A percentile compares a stretch with the other conserved stretches of the same genome.
phyloP scores from a whole-genome alignment of 2,888 invertebrate genomes.

The Magallana nippona region DNA sequence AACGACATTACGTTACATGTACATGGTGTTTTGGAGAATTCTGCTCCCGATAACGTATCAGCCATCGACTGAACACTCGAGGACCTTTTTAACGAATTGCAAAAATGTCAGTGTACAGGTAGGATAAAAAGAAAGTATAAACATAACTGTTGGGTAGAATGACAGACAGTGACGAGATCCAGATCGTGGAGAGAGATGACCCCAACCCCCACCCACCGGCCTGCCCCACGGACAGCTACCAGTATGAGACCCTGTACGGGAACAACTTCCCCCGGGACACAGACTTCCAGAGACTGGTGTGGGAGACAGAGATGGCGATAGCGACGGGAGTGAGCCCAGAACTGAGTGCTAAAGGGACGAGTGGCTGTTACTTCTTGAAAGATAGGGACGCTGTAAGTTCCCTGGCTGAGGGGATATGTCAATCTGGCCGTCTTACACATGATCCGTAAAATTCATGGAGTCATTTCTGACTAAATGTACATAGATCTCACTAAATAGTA shows the following conservation, averaged over 20 bases:
- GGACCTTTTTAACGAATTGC: too few relatives aligned
- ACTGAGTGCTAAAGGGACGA: slow-evolving; percentile 97
- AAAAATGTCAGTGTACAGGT: too few relatives aligned
- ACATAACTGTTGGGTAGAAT: slow-evolving; percentile 37
- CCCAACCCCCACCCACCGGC: slow-evolving; percentile 41
- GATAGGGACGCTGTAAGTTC: slow-evolving; percentile 85
- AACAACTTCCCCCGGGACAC: slow-evolving; percentile 84
- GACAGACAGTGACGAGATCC: slow-evolving; percentile 58
- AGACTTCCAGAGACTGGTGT: slow-evolving; percentile 91
- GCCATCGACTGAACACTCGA: too few relatives aligned
- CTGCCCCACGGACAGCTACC: slow-evolving; percentile 52
- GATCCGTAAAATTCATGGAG: too few relatives aligned
- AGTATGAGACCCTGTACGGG: slow-evolving; percentile 57
- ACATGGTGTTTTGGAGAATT: too few relatives aligned
- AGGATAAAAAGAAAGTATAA: background rate
- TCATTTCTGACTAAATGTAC: too few relatives aligned
- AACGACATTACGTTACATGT: too few relatives aligned
- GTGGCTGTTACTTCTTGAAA: slow-evolving; percentile 98
- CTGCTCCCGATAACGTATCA: too few relatives aligned
- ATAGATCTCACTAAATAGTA: too few relatives aligned
- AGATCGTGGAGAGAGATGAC: slow-evolving; percentile 58
- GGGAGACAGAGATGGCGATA: slow-evolving; percentile 94
- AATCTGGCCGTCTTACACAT: too few relatives aligned
- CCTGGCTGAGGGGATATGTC: too few relatives aligned
- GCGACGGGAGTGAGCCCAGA: slow-evolving; percentile 96